Percentiles rank a stretch among this genome's conserved stretches.
Evolutionary conservation across 2,113 vertebrate genomes (phyloP).

Genomic region (Anhinga anhinga): DNA sequence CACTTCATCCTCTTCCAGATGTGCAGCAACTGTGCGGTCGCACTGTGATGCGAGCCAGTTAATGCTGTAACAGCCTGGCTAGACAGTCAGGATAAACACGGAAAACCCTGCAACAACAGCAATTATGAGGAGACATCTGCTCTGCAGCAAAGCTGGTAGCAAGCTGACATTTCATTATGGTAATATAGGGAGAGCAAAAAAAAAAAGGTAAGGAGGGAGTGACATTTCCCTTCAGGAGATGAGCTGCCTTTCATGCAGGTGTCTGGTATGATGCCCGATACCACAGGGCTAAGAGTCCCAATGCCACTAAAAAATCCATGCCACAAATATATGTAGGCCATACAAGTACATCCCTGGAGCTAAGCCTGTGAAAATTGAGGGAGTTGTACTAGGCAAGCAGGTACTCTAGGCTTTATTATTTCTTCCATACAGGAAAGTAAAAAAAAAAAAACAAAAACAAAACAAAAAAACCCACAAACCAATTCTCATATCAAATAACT

Average conservation of each 20-base stretch:
- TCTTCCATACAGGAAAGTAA: background rate
- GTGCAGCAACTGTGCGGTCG: background rate
- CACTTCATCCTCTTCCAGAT: background rate
- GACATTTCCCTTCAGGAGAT: background rate
- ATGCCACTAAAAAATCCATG: background rate
- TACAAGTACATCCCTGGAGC: background rate
- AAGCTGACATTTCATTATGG: conserved; percentile 39
- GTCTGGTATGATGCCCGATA: background rate
- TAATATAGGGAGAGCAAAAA: background rate
- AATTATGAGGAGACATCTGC: conserved; percentile 22
- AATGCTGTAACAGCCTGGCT: background rate
- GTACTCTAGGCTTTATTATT: background rate
- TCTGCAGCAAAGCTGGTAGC: background rate
- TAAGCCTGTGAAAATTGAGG: background rate
- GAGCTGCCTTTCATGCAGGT: background rate
- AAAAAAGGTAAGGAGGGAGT: background rate
- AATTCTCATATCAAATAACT: background rate
- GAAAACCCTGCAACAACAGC: background rate
- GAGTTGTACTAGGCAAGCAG: background rate
- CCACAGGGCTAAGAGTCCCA: background rate
- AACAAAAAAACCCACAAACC: background rate
- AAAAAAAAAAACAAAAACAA: background rate
- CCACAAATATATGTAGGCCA: rapidly evolving
- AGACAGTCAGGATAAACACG: conserved; percentile 24
- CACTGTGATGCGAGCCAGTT: background rate